A percentile compares a stretch with the other conserved stretches of the same genome.
Conservation (phyloP, 1,140 invertebrate genomes). For the Neodiprion virginianus region DNA sequence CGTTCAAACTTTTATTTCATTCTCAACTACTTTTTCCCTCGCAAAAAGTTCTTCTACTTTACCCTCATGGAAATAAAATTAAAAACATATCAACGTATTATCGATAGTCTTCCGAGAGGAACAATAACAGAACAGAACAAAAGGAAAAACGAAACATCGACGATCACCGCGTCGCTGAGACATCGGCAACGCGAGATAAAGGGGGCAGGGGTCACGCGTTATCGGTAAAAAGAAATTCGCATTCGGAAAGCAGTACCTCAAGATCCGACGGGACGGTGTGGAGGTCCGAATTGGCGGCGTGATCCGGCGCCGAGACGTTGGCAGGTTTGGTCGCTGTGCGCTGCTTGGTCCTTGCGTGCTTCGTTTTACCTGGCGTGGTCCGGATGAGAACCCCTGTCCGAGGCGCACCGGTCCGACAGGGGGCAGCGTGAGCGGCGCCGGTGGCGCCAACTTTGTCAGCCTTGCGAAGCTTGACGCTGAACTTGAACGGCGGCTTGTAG, state of each 20-base stretch:
- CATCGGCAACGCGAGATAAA: too few species aligned
- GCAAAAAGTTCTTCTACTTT: too few species aligned
- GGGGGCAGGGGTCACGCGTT: conserved; percentile 55
- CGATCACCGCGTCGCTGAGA: not conserved
- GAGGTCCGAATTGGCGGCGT: conserved; percentile 63
- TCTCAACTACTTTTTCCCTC: too few species aligned
- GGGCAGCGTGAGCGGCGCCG: conserved; percentile 22
- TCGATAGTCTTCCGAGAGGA: too few species aligned
- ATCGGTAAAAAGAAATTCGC: conserved; percentile 66
- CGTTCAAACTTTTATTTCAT: not conserved
- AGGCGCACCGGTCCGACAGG: conserved; percentile 34
- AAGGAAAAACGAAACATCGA: conserved; percentile 9
- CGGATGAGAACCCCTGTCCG: conserved; percentile 62
- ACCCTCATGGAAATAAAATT: too few species aligned
- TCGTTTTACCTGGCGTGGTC: conserved; percentile 45
- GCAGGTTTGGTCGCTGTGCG: conserved; percentile 18
- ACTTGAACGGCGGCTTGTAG: conserved; percentile 85
- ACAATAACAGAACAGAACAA: not conserved
- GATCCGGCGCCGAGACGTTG: conserved; percentile 29
- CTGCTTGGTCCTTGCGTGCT: conserved; percentile 17
- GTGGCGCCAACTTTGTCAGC: conserved; percentile 61
- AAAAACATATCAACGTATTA: too few species aligned
- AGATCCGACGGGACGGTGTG: conserved; percentile 71
- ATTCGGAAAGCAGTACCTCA: conserved; percentile 69
- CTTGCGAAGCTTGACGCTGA: conserved; percentile 80